Evolutionary conservation across 2,888 invertebrate species (phyloP).

Genomic region (Pasiphila rectangulata): DNA sequence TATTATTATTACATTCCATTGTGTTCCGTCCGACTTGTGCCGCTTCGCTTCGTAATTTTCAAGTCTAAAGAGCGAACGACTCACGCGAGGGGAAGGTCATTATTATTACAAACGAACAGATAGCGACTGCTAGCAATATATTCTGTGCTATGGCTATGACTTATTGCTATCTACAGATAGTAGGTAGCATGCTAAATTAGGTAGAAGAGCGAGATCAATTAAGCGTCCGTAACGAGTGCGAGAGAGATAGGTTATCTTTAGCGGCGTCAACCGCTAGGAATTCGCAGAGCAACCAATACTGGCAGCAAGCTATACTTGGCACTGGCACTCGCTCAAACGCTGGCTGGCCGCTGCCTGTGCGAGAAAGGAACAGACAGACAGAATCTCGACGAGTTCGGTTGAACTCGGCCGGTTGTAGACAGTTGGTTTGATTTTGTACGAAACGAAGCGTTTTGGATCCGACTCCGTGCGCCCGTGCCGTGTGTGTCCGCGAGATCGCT

Average conservation of each 20-base stretch:
- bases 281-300: conserved; percentile 66
- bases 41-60: no score
- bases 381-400: conserved; percentile 45
- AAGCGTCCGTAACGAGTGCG: conserved; percentile 32
- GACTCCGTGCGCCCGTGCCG: conserved; percentile 19
- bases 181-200: neutral
- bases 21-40: no score
- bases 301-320: conserved; percentile 61
- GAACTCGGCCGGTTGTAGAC: conserved; percentile 26
- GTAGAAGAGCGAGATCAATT: conserved; percentile 37
- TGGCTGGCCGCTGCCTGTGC: conserved; percentile 45
- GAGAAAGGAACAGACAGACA: conserved; percentile 66
- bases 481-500: conserved; percentile 2
- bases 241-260: conserved; percentile 44
- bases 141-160: conserved; percentile 8
- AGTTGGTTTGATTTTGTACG: conserved; percentile 28
- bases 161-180: conserved; percentile 6
- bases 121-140: conserved; percentile 16
- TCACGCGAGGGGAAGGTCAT: no score
- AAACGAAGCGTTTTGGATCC: conserved; percentile 24
- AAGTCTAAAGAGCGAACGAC: no score
- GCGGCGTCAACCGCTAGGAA: conserved; percentile 53
- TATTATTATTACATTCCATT: no score
- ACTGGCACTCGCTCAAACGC: conserved; percentile 36
- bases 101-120: no score